phyloP scores from a whole-genome alignment of 37 sponge, comb jelly and placozoan genomes.

The Axinella damicornis region DNA sequence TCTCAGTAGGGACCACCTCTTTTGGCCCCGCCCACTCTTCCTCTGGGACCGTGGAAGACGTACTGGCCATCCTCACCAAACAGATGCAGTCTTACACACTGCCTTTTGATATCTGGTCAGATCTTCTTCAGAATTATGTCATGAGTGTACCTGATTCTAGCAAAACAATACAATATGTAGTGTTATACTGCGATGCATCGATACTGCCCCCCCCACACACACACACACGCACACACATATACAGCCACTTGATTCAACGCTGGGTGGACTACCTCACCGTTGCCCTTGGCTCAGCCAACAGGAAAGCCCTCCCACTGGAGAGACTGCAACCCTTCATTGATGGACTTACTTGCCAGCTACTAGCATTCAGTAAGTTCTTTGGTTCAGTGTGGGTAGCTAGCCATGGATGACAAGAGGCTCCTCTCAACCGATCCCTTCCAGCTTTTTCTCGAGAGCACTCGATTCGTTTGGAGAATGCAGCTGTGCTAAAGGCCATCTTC shows the following conservation, averaged over 20 bases:
- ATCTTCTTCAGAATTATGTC: neutral
- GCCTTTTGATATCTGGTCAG: constrained; percentile 76
- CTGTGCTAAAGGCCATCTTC: constrained; percentile 68
- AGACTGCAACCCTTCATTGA: constrained; percentile 54
- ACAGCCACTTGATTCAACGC: constrained; percentile 67
- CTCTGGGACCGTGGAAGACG: constrained; percentile 49
- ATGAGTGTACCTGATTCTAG: too few relatives aligned
- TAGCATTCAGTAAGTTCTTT: constrained; percentile 63
- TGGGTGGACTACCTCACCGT: constrained; percentile 77
- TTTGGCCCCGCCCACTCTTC: constrained; percentile 9
- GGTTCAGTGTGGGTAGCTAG: too few relatives aligned
- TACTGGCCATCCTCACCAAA: constrained; percentile 67
- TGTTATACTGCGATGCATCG: neutral
- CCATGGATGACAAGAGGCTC: too few relatives aligned
- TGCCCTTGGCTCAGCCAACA: constrained; percentile 33
- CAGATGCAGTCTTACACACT: constrained; percentile 71
- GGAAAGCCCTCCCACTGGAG: neutral
- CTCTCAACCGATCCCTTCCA: too few relatives aligned
- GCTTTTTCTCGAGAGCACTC: constrained; percentile 87
- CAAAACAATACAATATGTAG: too few relatives aligned
- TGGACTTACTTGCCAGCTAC: constrained; percentile 60
- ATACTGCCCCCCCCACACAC: neutral
- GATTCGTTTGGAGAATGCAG: constrained; percentile 82
- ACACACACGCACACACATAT: neutral
- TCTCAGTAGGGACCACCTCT: constrained; percentile 20